Evolutionary conservation across 1,140 invertebrate species (phyloP).

Genomic region (Drosophila sp.): DNA sequence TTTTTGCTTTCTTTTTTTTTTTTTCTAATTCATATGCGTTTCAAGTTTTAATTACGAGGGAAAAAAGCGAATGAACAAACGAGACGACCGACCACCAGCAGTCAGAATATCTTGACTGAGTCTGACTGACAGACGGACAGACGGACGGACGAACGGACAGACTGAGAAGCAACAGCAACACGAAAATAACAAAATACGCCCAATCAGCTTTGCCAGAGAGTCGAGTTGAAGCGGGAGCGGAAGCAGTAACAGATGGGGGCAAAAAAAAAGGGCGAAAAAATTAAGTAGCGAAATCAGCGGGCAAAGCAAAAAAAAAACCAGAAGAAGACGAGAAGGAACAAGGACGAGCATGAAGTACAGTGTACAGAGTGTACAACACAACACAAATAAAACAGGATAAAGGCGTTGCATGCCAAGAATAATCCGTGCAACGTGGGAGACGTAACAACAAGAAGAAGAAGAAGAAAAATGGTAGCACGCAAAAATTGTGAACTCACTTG

Average conservation of each 20-base stretch:
- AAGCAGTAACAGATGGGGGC: conserved; percentile 31
- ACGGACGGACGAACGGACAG: conserved; percentile 23
- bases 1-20: conserved; percentile 18
- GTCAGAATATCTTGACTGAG: conserved; percentile 52
- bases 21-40: conserved; percentile 82
- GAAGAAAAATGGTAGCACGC: conserved; percentile 79
- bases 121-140: conserved; percentile 58
- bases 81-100: conserved; percentile 43
- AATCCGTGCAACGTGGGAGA: conserved; percentile 56
- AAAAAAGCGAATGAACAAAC: conserved; percentile 62
- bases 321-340: conserved; percentile 2
- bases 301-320: conserved; percentile 44
- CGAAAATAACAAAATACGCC: conserved; percentile 80
- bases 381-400: conserved; percentile 79
- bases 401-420: conserved; percentile 80
- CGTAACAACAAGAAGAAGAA: conserved; percentile 58
- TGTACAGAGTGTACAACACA: conserved; percentile 36
- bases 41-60: conserved; percentile 81
- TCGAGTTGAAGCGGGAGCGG: conserved; percentile 45
- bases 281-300: conserved; percentile 80
- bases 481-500: conserved; percentile 81
- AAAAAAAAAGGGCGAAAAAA: conserved; percentile 67
- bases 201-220: conserved; percentile 67
- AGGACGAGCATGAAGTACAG: conserved; percentile 16
- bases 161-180: conserved; percentile 49